Percentiles rank a stretch among this genome's conserved stretches.
These are phyloP conservation scores for Dendroctonus ponderosae DNA, from an alignment of 1,140 invertebrate genomes.

Conservation along the genomic window DNA sequence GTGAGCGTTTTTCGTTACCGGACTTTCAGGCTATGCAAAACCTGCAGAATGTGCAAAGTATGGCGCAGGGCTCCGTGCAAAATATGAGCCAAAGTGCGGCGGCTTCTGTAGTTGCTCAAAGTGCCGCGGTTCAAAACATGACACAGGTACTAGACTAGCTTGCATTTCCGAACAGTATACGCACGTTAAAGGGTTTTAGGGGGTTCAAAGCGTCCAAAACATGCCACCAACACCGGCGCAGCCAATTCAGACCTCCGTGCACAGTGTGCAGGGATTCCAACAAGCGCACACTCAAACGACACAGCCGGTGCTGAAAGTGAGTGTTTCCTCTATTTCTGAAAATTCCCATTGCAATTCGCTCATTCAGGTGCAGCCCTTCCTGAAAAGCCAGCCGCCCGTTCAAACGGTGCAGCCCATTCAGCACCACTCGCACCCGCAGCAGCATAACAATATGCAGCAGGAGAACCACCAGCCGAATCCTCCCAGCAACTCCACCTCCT, in stretches of 20 bases:
- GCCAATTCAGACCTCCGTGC: constrained; percentile 21
- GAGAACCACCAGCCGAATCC: constrained; percentile 33
- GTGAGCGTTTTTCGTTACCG: too few species aligned
- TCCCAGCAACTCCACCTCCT: constrained; percentile 44
- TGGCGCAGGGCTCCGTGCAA: constrained; percentile 30
- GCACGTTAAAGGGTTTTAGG: constrained; percentile 3
- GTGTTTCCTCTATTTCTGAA: neutral
- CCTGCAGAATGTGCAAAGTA: constrained; percentile 29
- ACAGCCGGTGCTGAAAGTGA: constrained; percentile 41
- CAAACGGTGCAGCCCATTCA: constrained; percentile 46
- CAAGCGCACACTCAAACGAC: constrained; percentile 41
- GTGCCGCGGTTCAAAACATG: constrained; percentile 24
- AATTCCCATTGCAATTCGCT: neutral
- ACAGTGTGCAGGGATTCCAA: constrained; percentile 32
- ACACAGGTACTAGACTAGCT: constrained; percentile 2
- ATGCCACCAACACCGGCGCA: constrained; percentile 21
- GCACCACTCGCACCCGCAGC: constrained; percentile 36
- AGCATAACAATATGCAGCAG: constrained; percentile 35
- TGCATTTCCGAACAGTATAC: neutral
- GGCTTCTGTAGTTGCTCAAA: constrained; percentile 27
- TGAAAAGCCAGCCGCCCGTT: constrained; percentile 46
- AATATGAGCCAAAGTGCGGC: constrained; percentile 27
- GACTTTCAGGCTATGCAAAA: constrained; percentile 8
- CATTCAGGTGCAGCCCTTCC: constrained; percentile 44
- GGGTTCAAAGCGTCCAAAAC: constrained; percentile 31